phyloP scores from a whole-genome alignment of 1,140 invertebrate genomes.

The Globodera rostochiensis region DNA sequence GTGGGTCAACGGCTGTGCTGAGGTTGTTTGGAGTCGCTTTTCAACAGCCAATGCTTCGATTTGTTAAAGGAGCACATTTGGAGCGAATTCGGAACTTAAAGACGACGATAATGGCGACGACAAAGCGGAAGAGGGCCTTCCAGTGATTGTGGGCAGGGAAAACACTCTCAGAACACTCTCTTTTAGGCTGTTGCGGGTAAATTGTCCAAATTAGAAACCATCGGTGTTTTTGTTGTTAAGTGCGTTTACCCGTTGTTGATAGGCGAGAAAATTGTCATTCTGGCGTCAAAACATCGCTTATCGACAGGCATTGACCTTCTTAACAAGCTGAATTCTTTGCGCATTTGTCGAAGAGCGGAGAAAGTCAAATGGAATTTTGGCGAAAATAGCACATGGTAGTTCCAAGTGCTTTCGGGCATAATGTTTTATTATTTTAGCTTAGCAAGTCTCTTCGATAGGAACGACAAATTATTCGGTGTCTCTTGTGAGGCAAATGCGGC shows the following conservation, averaged over 20 bases:
- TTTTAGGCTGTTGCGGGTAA: slow-evolving; percentile 16
- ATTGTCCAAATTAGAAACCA: neutral
- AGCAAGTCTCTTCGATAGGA: slow-evolving; percentile 6
- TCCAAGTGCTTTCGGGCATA: neutral
- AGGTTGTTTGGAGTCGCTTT: neutral
- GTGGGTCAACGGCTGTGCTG: slow-evolving; percentile 30
- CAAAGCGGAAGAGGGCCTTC: neutral
- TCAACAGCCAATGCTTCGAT: neutral
- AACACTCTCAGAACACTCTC: slow-evolving; percentile 34
- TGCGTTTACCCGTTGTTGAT: slow-evolving; percentile 47
- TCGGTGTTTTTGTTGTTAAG: slow-evolving; percentile 36
- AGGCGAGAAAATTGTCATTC: slow-evolving; percentile 49
- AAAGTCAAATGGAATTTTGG: slow-evolving; percentile 29
- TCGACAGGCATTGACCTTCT: slow-evolving; percentile 49
- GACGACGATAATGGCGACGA: slow-evolving; percentile 32
- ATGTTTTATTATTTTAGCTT: slow-evolving; percentile 17
- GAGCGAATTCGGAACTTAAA: slow-evolving; percentile 32
- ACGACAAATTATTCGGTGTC: slow-evolving; percentile 39
- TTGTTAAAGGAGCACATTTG: slow-evolving; percentile 34
- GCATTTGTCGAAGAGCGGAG: slow-evolving; percentile 36
- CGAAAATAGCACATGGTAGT: neutral
- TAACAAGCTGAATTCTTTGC: slow-evolving; percentile 46
- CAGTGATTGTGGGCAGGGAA: neutral
- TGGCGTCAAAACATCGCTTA: slow-evolving; percentile 47
- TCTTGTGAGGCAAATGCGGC: slow-evolving; percentile 31